A percentile compares a stretch with the other conserved stretches of the same genome.
Conservation (phyloP, 2,888 invertebrate genomes). For the Drosophila melanosoma region DNA sequence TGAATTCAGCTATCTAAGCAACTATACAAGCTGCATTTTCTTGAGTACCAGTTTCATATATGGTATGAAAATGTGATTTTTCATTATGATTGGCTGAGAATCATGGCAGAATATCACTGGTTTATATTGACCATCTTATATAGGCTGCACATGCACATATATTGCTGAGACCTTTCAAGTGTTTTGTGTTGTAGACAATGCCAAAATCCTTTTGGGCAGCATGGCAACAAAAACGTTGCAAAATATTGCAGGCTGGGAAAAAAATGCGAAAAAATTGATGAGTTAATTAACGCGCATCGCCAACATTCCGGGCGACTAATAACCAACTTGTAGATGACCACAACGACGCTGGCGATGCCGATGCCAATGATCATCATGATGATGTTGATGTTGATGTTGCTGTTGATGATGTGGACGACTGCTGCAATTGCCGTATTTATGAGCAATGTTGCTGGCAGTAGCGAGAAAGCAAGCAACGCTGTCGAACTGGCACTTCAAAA, state of each 20-base stretch:
- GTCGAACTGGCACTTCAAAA: slow-evolving; percentile 78
- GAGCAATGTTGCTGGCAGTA: slow-evolving; percentile 36
- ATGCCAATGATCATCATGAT: slow-evolving; percentile 4
- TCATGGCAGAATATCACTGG: background rate
- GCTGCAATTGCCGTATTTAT: slow-evolving; percentile 57
- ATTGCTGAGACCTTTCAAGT: background rate
- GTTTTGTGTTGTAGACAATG: slow-evolving; percentile 33
- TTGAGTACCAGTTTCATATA: background rate
- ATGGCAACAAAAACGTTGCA: slow-evolving; percentile 5
- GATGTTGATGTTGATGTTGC: slow-evolving; percentile 19
- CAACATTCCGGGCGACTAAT: slow-evolving; percentile 79
- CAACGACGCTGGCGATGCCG: slow-evolving; percentile 29
- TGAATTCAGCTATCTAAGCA: background rate
- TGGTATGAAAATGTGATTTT: background rate
- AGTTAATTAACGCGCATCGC: slow-evolving; percentile 81
- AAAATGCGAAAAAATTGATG: slow-evolving; percentile 71
- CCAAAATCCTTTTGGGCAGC: slow-evolving; percentile 43
- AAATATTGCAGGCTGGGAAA: slow-evolving; percentile 17
- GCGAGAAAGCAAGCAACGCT: slow-evolving; percentile 51
- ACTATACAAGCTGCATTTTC: background rate
- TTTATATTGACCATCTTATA: background rate
- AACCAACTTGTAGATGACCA: slow-evolving; percentile 78
- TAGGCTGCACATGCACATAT: background rate
- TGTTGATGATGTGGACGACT: slow-evolving; percentile 22
- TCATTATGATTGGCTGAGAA: no score